These are phyloP conservation scores for Phallusia fumigata DNA, from an alignment of 23 tunicate species.

Conservation along the genomic window DNA sequence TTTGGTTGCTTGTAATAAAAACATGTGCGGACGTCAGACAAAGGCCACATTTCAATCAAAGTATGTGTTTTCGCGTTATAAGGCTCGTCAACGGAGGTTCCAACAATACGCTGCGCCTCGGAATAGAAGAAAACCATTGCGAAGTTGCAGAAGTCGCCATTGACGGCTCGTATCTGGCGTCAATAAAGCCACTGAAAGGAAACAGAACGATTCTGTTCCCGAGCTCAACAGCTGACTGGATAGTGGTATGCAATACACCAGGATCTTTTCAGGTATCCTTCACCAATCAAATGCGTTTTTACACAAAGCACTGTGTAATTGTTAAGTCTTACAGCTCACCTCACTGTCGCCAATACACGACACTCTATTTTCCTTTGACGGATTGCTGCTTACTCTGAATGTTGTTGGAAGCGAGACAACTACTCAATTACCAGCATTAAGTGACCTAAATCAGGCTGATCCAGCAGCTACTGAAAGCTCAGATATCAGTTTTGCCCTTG, in stretches of 20 bases:
- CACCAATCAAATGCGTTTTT: neutral
- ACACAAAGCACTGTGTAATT: neutral
- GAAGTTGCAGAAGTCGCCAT: neutral
- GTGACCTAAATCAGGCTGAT: neutral
- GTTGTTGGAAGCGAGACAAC: neutral
- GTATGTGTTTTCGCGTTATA: neutral
- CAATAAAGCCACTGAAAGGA: neutral
- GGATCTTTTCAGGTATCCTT: neutral
- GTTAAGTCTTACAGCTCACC: neutral
- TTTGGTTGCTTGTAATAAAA: too few species aligned
- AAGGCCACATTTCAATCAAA: too few species aligned
- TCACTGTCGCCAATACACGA: neutral
- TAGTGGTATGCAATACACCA: conserved; percentile 1
- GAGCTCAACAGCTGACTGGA: conserved; percentile 5
- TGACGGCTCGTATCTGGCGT: neutral
- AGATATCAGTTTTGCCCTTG: neutral
- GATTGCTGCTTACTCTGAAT: neutral
- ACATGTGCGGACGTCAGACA: too few species aligned
- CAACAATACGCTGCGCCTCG: neutral
- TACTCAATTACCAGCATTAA: neutral
- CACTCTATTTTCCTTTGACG: neutral
- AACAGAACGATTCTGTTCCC: neutral
- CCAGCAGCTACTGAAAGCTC: neutral
- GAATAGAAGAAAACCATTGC: neutral
- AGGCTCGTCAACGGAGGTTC: conserved; percentile 8